Conservation (phyloP, 2,113 vertebrate genomes). For the Speoplatyrhinus poulsoni region DNA sequence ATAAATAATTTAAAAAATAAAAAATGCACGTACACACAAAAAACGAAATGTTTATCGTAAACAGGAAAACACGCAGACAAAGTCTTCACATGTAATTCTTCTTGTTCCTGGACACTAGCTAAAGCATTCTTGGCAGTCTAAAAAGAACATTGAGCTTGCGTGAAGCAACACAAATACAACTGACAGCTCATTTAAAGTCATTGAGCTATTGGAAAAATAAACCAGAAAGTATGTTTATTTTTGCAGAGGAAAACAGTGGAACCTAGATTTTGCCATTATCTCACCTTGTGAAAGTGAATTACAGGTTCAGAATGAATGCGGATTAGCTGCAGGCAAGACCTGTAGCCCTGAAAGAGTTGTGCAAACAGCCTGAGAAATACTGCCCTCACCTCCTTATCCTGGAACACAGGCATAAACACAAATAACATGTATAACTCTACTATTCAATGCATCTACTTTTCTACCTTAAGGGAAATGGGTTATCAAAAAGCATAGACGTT, state of each 20-base stretch:
- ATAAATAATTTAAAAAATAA: conserved; percentile 32
- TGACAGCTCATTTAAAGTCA: conserved; percentile 30
- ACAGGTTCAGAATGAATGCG: conserved; percentile 96
- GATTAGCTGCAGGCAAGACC: conserved; percentile 97
- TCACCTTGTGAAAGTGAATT: conserved; percentile 99
- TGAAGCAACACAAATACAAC: conserved; percentile 23
- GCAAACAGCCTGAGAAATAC: conserved; percentile 97
- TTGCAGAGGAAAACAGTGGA: not conserved
- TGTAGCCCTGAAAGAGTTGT: conserved; percentile 97
- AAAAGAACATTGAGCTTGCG: conserved; percentile 38
- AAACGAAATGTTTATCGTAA: not conserved
- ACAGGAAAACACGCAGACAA: not conserved
- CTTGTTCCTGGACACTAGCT: conserved; percentile 9
- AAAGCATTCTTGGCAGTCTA: conserved; percentile 46
- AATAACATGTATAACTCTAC: not conserved
- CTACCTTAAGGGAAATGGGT: not conserved
- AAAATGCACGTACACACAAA: conserved; percentile 7
- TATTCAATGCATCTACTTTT: no score
- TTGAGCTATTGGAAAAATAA: conserved; percentile 7
- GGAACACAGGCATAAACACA: conserved; percentile 34
- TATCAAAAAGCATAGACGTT: not conserved
- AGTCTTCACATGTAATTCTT: conserved; percentile 39
- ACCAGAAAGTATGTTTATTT: not conserved
- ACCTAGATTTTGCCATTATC: conserved; percentile 16
- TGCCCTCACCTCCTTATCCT: conserved; percentile 97